Conservation (phyloP, 2,888 invertebrate genomes). For the Tachina lurida region DNA sequence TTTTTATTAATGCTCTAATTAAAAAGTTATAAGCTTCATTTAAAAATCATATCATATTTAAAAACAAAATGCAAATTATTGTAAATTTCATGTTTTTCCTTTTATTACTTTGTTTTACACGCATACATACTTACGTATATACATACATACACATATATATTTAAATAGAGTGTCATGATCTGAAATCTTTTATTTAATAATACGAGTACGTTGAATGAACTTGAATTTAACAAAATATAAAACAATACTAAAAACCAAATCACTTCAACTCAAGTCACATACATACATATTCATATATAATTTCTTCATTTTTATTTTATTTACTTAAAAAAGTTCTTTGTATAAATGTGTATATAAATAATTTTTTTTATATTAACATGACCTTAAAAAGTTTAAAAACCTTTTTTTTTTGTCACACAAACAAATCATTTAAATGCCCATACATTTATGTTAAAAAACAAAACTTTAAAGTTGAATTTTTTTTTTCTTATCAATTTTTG, state of each 20-base stretch:
- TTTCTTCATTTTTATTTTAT: too few relatives aligned
- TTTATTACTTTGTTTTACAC: neutral
- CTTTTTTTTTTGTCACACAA: slow-evolving; percentile 43
- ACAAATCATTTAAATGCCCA: neutral
- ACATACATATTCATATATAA: too few relatives aligned
- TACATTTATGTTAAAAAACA: neutral
- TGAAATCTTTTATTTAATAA: neutral
- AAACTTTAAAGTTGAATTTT: neutral
- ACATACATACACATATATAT: neutral
- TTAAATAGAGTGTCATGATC: neutral
- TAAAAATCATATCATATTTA: too few relatives aligned
- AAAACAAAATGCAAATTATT: too few relatives aligned
- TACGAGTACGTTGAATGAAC: slow-evolving; percentile 51
- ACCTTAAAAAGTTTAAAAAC: slow-evolving; percentile 66
- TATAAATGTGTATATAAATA: neutral
- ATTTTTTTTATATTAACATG: slow-evolving; percentile 22
- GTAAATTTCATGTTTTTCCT: neutral
- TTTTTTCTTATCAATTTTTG: neutral
- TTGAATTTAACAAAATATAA: slow-evolving; percentile 44
- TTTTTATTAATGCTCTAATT: too few relatives aligned
- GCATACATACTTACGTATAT: neutral
- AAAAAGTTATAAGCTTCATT: too few relatives aligned
- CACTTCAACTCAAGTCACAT: too few relatives aligned
- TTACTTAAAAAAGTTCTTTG: slow-evolving; percentile 38
- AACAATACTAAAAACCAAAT: slow-evolving; percentile 17